Evolutionary conservation across 2,888 invertebrate species (phyloP).

Genomic region (Meteorus colon): DNA sequence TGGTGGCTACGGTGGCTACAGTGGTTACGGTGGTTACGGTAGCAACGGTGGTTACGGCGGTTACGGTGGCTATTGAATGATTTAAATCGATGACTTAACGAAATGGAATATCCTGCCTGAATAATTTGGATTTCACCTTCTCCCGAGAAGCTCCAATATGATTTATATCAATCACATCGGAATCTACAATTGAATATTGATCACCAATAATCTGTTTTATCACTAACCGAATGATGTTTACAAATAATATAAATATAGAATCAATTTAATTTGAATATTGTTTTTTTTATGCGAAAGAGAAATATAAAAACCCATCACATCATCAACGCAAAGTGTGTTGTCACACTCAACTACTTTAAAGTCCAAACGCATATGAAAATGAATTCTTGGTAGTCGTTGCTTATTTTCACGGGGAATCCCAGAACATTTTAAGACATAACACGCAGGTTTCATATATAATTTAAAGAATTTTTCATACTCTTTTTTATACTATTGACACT

Average conservation of each 20-base stretch:
- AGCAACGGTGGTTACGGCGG: too few species aligned
- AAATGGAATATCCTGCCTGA: too few species aligned
- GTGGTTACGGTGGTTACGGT: too few species aligned
- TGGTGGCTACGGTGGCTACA: too few species aligned
- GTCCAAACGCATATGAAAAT: neutral
- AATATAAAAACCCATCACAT: neutral
- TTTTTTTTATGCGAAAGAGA: neutral
- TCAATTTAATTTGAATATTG: neutral
- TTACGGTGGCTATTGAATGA: too few species aligned
- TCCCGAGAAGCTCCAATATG: too few species aligned
- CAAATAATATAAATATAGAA: neutral
- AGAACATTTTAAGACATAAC: neutral
- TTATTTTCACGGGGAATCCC: slow-evolving; percentile 7
- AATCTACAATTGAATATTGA: too few species aligned
- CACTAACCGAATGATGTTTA: neutral
- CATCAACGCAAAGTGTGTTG: neutral
- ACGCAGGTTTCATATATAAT: neutral
- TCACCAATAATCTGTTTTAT: too few species aligned
- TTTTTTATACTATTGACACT: neutral
- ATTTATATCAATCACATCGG: too few species aligned
- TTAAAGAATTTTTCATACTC: neutral
- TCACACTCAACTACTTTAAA: neutral
- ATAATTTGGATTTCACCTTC: too few species aligned
- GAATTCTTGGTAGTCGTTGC: neutral
- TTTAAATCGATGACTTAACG: too few species aligned